Conservation (phyloP, 2,888 invertebrate genomes). For the Entomobrya proxima region DNA sequence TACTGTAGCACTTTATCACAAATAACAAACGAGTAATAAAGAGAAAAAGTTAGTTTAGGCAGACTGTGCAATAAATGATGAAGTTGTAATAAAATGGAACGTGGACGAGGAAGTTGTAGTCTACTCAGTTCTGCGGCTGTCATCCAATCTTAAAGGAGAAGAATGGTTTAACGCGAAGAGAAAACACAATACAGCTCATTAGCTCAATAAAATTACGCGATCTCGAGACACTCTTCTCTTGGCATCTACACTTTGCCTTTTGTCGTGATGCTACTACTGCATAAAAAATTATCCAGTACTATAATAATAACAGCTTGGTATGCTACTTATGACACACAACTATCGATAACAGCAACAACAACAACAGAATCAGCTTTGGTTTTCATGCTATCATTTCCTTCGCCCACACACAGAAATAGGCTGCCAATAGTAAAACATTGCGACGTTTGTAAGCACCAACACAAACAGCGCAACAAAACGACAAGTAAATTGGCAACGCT, state of each 20-base stretch:
- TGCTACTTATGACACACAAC: too few relatives aligned
- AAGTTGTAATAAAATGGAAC: neutral
- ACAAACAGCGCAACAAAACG: too few relatives aligned
- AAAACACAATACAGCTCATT: slow-evolving; percentile 21
- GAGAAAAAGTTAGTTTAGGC: neutral
- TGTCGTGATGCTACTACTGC: neutral
- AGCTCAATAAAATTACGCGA: neutral
- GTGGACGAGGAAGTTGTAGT: neutral
- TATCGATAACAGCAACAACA: too few relatives aligned
- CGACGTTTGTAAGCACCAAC: too few relatives aligned
- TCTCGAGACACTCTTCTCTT: neutral
- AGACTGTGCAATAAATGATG: too few relatives aligned
- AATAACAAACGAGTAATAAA: slow-evolving; percentile 2
- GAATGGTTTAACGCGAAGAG: neutral
- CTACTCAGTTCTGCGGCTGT: neutral
- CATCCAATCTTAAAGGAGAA: too few relatives aligned
- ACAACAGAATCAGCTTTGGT: too few relatives aligned
- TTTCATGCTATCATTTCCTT: too few relatives aligned
- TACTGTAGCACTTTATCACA: slow-evolving; percentile 20
- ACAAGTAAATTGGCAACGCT: too few relatives aligned
- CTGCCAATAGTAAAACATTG: too few relatives aligned
- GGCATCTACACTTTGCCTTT: neutral
- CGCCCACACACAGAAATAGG: too few relatives aligned
- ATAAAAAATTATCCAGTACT: neutral
- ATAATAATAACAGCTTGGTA: too few relatives aligned